A percentile compares a stretch with the other conserved stretches of the same genome.
Evolutionary conservation across 2,888 invertebrate genomes (phyloP).

Genomic region (Stenodema calcarata): DNA sequence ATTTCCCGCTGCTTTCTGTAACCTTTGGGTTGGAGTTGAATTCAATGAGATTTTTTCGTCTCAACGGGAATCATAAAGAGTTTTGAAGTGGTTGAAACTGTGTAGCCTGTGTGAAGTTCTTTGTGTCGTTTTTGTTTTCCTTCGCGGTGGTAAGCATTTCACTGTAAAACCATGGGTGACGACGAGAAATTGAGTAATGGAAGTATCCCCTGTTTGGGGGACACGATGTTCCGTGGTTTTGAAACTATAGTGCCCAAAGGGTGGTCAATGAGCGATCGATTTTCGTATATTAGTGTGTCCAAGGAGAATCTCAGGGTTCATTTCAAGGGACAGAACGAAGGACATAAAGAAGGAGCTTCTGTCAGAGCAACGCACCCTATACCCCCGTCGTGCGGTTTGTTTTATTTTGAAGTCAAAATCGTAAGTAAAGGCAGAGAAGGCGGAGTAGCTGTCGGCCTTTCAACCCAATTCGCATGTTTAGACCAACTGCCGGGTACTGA

Average conservation of each 20-base stretch:
- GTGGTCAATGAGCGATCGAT: conserved; percentile 36
- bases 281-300: conserved; percentile 41
- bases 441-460: conserved; percentile 26
- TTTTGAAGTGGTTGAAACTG: background rate
- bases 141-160: background rate
- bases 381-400: conserved; percentile 29
- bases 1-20: background rate
- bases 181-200: conserved; percentile 36
- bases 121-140: background rate
- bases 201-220: conserved; percentile 5
- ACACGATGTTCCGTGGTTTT: conserved; percentile 24
- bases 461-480: conserved; percentile 36
- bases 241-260: conserved; percentile 35
- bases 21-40: background rate
- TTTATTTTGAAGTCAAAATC: conserved; percentile 44
- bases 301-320: conserved; percentile 37
- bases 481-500: conserved; percentile 39
- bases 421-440: conserved; percentile 44
- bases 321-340: conserved; percentile 20
- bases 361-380: conserved; percentile 30
- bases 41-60: background rate
- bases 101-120: background rate
- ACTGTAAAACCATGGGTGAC: conserved; percentile 12
- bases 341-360: conserved; percentile 35
- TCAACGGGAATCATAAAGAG: background rate